A percentile compares a stretch with the other conserved stretches of the same genome.
Evolutionary conservation across 2,888 invertebrate species (phyloP).

Genomic region (Augochlorella aurata): DNA sequence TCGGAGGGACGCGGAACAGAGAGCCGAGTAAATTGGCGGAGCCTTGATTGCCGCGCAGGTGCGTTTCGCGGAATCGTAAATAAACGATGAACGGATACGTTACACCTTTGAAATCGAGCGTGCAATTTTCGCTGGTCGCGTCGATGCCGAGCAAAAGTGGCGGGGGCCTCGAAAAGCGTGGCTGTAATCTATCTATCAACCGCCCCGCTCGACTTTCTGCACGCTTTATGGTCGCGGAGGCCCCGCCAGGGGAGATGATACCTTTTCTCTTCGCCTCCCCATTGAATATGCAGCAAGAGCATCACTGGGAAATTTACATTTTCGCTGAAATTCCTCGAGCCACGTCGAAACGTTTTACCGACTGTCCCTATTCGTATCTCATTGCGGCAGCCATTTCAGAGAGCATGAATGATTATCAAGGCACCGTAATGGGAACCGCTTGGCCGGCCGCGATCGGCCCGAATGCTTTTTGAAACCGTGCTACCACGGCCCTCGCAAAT

Average conservation of each 20-base stretch:
- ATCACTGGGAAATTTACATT: slow-evolving; percentile 63
- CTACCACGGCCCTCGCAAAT: neutral
- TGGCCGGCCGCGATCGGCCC: slow-evolving; percentile 9
- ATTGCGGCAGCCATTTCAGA: slow-evolving; percentile 32
- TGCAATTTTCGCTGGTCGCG: slow-evolving; percentile 44
- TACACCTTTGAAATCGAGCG: slow-evolving; percentile 57
- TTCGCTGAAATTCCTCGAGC: slow-evolving; percentile 46
- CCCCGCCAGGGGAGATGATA: slow-evolving; percentile 46
- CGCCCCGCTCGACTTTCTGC: slow-evolving; percentile 54
- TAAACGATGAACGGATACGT: slow-evolving; percentile 45
- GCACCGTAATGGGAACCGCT: slow-evolving; percentile 16
- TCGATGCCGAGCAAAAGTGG: neutral
- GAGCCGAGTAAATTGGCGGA: slow-evolving; percentile 20
- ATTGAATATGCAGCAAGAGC: slow-evolving; percentile 65
- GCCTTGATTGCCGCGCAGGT: slow-evolving; percentile 1
- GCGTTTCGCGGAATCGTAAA: slow-evolving; percentile 40
- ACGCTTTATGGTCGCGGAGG: slow-evolving; percentile 55
- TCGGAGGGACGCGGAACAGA: neutral
- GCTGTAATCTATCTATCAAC: slow-evolving; percentile 56
- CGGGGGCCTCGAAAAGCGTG: slow-evolving; percentile 41
- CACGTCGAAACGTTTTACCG: slow-evolving; percentile 55
- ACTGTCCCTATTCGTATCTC: slow-evolving; percentile 46
- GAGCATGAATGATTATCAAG: slow-evolving; percentile 42
- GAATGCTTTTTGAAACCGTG: slow-evolving; percentile 1
- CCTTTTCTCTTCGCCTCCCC: slow-evolving; percentile 39